A percentile compares a stretch with the other conserved stretches of the same genome.
These are phyloP conservation scores for Cloeon dipterum DNA, from an alignment of 2,888 invertebrate genomes.

Conservation along the genomic window DNA sequence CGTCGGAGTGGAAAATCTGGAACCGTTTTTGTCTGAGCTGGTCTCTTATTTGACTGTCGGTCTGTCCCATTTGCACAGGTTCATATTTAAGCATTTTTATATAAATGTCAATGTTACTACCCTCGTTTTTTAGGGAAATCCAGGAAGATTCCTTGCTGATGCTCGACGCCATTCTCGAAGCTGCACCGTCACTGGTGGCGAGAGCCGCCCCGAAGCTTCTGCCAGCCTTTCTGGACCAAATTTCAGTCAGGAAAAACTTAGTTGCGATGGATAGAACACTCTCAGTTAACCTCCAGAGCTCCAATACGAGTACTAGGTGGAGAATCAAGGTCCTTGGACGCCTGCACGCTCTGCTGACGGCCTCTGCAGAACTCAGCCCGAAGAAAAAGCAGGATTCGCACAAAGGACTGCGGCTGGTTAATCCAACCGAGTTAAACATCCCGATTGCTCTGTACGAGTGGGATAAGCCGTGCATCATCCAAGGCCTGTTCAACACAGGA, in stretches of 20 bases:
- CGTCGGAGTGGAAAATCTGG: not conserved
- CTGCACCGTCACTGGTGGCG: constrained; percentile 39
- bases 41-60: not conserved
- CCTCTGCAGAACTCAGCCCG: constrained; percentile 13
- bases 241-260: constrained; percentile 45
- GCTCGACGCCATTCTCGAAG: constrained; percentile 48
- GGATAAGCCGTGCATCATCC: constrained; percentile 1
- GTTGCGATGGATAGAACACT: constrained; percentile 41
- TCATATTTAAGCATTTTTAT: no score
- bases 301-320: constrained; percentile 56
- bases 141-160: constrained; percentile 64
- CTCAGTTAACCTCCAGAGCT: constrained; percentile 41
- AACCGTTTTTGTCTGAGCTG: not conserved
- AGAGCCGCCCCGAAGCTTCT: constrained; percentile 44
- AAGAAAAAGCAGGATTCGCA: constrained; percentile 5
- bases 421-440: not conserved
- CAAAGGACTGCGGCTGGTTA: constrained; percentile 5
- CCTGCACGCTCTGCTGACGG: constrained; percentile 33
- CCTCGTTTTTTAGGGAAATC: no score
- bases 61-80: not conserved
- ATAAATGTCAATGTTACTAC: no score
- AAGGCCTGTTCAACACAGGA: constrained; percentile 1
- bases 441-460: no score
- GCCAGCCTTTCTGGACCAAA: constrained; percentile 60
- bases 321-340: constrained; percentile 49